Conservation (phyloP, 2,113 vertebrate species). For the Zootoca vivipara region DNA sequence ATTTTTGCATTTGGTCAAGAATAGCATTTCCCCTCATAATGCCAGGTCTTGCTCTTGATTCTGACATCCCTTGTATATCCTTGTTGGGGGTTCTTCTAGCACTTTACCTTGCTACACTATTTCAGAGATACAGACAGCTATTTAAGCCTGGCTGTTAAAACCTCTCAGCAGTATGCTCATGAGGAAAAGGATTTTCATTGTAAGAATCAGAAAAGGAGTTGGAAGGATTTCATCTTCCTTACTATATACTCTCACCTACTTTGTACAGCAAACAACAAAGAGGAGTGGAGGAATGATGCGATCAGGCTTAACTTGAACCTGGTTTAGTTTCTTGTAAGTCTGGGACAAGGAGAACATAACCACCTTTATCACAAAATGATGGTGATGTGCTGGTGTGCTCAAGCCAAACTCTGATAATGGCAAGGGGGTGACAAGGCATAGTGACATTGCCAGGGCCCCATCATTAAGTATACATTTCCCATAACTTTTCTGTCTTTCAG, state of each 20-base stretch:
- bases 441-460: too few species aligned
- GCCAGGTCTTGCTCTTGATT: neutral
- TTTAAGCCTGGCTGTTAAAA: neutral
- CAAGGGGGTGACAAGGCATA: too few species aligned
- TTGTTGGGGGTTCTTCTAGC: neutral
- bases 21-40: neutral
- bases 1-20: neutral
- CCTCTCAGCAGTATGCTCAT: neutral
- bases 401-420: too few species aligned
- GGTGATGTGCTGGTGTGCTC: too few species aligned
- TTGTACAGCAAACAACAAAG: neutral
- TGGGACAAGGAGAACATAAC: too few species aligned
- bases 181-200: neutral
- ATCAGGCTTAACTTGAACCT: neutral
- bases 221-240: neutral
- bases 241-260: neutral
- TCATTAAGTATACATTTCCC: neutral
- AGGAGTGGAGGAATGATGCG: neutral
- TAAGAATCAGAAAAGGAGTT: neutral
- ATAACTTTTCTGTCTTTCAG: neutral
- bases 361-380: too few species aligned
- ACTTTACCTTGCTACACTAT: neutral
- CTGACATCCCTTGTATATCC: neutral
- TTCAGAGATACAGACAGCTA: neutral
- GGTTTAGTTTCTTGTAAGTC: neutral